Evolutionary conservation across 2,888 invertebrate genomes (phyloP).

Genomic region (Pristionchus fissidentatus): DNA sequence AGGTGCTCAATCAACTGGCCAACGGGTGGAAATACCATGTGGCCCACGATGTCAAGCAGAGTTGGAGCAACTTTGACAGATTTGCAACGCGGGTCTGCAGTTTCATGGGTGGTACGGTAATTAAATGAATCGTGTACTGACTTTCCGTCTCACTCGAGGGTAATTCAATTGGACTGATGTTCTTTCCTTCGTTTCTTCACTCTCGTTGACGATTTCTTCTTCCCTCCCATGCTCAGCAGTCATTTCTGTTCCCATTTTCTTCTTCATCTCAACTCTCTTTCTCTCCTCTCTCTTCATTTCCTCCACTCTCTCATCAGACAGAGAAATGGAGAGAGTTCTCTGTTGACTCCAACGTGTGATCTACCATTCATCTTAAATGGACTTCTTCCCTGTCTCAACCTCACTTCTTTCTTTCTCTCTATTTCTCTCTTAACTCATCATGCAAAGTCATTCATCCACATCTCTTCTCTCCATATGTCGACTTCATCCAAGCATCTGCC

Average conservation of each 20-base stretch:
- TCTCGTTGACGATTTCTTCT: background rate
- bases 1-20: slow-evolving; percentile 67
- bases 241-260: slow-evolving; percentile 4
- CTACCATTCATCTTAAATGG: slow-evolving; percentile 31
- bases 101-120: slow-evolving; percentile 60
- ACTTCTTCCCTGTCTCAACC: background rate
- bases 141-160: slow-evolving; percentile 10
- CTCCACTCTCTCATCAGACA: background rate
- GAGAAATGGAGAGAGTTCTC: background rate
- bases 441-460: slow-evolving; percentile 36
- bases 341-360: background rate
- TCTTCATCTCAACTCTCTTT: background rate
- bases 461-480: slow-evolving; percentile 37
- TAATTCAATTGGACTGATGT: slow-evolving; percentile 41
- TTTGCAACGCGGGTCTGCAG: slow-evolving; percentile 68
- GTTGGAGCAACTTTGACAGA: slow-evolving; percentile 69
- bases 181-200: background rate
- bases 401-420: background rate
- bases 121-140: slow-evolving; percentile 8
- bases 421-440: slow-evolving; percentile 19
- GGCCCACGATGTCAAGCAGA: slow-evolving; percentile 73
- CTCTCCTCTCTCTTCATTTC: background rate
- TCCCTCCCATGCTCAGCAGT: background rate
- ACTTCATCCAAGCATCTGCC: slow-evolving; percentile 12
- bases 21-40: slow-evolving; percentile 75